Conservation (phyloP, 2,113 vertebrate species). For the Cochlearius cochlearius region DNA sequence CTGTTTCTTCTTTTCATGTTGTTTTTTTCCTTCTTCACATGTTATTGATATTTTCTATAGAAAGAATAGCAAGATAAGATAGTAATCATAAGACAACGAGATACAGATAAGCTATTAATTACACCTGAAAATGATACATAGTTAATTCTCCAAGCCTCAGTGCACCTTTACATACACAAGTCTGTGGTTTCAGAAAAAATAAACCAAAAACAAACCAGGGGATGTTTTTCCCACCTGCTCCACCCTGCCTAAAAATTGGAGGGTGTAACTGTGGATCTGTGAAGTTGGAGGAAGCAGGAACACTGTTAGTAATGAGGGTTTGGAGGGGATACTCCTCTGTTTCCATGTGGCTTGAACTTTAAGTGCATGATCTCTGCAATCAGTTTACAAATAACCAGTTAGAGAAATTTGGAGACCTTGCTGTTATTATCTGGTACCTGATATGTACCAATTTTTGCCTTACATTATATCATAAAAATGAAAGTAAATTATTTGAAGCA, state of each 20-base stretch:
- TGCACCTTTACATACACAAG: background rate
- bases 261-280: background rate
- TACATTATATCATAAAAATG: background rate
- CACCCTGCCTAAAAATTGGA: background rate
- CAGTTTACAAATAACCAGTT: background rate
- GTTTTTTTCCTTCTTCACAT: background rate
- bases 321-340: background rate
- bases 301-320: rapidly evolving
- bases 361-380: background rate
- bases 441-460: background rate
- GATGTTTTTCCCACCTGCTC: background rate
- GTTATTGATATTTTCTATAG: background rate
- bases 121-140: background rate
- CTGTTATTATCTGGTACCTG: background rate
- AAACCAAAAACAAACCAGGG: too few species aligned
- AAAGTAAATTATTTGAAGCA: background rate
- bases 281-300: background rate
- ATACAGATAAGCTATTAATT: background rate
- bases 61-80: background rate
- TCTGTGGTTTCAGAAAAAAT: background rate
- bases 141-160: background rate
- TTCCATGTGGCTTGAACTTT: background rate
- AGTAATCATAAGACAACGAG: background rate
- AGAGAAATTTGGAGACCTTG: background rate
- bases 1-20: background rate